Conservation (phyloP, 2,888 invertebrate species). For the Ariolimax columbianus region DNA sequence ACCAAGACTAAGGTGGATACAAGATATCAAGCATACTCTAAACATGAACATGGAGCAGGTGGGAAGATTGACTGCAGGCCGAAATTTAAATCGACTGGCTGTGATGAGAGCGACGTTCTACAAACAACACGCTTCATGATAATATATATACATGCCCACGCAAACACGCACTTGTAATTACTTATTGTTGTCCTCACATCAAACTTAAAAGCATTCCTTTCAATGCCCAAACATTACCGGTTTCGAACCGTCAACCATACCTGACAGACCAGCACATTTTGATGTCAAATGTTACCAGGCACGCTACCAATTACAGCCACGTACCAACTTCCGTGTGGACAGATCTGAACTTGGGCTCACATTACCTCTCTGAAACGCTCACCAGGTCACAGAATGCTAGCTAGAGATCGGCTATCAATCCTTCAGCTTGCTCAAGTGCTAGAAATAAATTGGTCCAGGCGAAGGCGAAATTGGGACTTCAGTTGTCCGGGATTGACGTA, state of each 20-base stretch:
- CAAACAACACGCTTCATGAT: no score
- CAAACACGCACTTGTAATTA: no score
- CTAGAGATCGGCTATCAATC: not conserved
- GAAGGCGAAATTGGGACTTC: not conserved
- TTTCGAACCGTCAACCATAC: not conserved
- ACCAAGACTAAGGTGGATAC: no score
- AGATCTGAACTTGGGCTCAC: not conserved
- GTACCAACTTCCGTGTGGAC: slow-evolving; percentile 3
- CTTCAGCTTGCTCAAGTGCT: not conserved
- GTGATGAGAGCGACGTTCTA: no score
- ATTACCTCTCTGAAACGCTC: not conserved
- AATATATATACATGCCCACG: no score
- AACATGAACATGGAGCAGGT: no score
- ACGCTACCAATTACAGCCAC: not conserved
- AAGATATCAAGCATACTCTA: no score
- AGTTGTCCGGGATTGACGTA: not conserved
- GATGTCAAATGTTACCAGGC: not conserved
- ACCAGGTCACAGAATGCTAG: not conserved
- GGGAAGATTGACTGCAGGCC: no score
- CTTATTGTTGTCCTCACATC: not conserved
- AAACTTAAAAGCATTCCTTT: not conserved
- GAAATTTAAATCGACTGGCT: no score
- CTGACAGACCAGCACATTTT: not conserved
- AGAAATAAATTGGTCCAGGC: not conserved
- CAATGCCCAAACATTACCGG: not conserved